A percentile compares a stretch with the other conserved stretches of the same genome.
Evolutionary conservation across 2,113 vertebrate genomes (phyloP).

Genomic region (Tachuris rubrigastra): DNA sequence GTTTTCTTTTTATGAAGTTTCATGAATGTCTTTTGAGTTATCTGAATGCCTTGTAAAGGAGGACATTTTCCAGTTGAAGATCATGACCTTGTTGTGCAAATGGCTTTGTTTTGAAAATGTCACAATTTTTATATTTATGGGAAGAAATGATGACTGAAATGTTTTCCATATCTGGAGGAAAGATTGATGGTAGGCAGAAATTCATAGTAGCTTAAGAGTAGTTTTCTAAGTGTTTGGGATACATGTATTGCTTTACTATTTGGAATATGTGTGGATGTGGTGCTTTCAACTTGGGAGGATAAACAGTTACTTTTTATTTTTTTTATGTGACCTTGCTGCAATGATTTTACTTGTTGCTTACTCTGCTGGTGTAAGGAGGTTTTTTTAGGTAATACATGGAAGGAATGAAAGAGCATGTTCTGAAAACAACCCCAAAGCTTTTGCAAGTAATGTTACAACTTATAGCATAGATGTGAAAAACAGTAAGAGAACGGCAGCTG

Average conservation of each 20-base stretch:
- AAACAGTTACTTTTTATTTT: too few species aligned
- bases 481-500: not conserved
- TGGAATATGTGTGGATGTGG: fast-evolving
- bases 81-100: not conserved
- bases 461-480: not conserved
- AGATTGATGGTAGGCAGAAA: not conserved
- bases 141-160: not conserved
- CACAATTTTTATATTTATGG: not conserved
- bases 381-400: not conserved
- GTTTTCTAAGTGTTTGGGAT: not conserved
- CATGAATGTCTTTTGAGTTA: not conserved
- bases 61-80: not conserved
- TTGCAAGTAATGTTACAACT: not conserved
- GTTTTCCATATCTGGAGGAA: not conserved
- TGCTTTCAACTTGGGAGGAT: not conserved
- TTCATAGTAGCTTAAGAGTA: not conserved
- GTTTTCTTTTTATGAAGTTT: not conserved
- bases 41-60: not conserved
- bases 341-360: not conserved
- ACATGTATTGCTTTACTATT: not conserved
- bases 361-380: not conserved
- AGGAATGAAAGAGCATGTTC: not conserved
- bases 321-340: not conserved
- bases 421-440: not conserved
- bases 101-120: not conserved